Percentiles rank a stretch among this genome's conserved stretches.
phyloP scores from a whole-genome alignment of 2,797 vertebrate genomes.

The Enteromius treurensis region DNA sequence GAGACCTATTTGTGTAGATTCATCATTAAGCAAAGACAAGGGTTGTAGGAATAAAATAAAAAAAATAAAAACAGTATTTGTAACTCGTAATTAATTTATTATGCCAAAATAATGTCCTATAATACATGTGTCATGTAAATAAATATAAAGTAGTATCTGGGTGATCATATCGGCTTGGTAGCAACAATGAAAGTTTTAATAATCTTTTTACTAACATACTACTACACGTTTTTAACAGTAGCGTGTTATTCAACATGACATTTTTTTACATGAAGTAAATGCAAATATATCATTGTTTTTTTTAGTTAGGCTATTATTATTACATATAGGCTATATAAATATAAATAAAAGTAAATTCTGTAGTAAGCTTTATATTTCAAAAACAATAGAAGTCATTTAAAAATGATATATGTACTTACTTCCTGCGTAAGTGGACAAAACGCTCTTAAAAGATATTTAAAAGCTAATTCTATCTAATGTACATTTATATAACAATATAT shows the following conservation, averaged over 20 bases:
- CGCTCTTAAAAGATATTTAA: neutral
- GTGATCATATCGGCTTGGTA: neutral
- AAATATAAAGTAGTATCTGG: neutral
- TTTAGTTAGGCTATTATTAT: too few relatives aligned
- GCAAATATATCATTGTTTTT: too few relatives aligned
- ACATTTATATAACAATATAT: neutral
- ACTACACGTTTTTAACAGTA: too few relatives aligned
- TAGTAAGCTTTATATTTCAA: neutral
- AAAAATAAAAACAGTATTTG: neutral
- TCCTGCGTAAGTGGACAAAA: neutral
- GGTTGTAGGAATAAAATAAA: neutral
- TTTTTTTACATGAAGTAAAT: too few relatives aligned
- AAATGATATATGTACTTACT: neutral
- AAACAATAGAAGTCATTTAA: neutral
- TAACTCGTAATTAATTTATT: neutral
- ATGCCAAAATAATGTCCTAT: neutral
- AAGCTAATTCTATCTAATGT: neutral
- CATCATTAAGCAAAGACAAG: neutral
- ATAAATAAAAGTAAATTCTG: neutral
- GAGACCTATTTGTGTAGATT: neutral
- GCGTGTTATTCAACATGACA: too few relatives aligned
- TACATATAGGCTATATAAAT: too few relatives aligned
- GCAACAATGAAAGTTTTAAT: neutral
- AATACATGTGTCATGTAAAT: neutral
- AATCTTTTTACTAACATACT: too few relatives aligned